Conservation (phyloP, 2,113 vertebrate genomes). For the Pycnonotus jocosus region DNA sequence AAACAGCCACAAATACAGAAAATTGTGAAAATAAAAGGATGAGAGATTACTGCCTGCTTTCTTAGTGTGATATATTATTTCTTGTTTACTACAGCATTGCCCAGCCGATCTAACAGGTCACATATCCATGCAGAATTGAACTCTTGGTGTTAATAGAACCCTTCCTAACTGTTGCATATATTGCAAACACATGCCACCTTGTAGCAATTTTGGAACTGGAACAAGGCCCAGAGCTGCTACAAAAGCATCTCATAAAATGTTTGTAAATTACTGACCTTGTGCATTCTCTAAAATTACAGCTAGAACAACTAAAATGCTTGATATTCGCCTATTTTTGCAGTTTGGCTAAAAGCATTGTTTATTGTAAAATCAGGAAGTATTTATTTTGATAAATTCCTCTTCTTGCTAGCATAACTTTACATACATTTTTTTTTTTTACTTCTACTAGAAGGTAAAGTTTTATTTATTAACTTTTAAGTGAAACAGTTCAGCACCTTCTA, state of each 20-base stretch:
- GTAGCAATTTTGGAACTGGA: neutral
- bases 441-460: neutral
- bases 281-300: neutral
- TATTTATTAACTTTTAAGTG: neutral
- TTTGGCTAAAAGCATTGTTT: neutral
- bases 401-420: neutral
- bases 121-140: neutral
- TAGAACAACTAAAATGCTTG: neutral
- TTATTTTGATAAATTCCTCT: neutral
- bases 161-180: accelerated
- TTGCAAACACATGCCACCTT: neutral
- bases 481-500: neutral
- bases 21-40: neutral
- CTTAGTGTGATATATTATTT: neutral
- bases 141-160: neutral
- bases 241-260: neutral
- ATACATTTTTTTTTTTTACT: neutral
- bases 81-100: neutral
- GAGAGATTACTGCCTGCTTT: neutral
- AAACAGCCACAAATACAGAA: neutral
- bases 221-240: neutral
- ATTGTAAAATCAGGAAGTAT: neutral
- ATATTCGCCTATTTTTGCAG: neutral
- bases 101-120: neutral
- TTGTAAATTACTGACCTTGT: neutral